Conservation (phyloP, 2,888 invertebrate genomes). For the Ganaspis brasiliensis region DNA sequence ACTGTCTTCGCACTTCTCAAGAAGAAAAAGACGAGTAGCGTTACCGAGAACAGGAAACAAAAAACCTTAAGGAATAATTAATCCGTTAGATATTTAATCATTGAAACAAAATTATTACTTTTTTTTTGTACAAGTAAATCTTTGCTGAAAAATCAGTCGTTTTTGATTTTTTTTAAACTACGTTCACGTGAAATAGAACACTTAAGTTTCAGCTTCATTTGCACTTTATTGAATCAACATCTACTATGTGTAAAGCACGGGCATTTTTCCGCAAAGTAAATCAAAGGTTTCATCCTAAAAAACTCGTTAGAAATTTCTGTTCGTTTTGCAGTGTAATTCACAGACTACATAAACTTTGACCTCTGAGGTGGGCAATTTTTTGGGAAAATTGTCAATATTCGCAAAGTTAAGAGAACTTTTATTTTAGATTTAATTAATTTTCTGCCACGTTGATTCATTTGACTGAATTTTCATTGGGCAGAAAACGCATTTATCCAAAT, state of each 20-base stretch:
- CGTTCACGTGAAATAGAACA: conserved; percentile 10
- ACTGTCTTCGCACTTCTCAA: background rate
- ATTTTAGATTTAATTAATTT: too few species aligned
- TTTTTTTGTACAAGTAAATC: background rate
- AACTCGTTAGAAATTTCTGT: conserved; percentile 22
- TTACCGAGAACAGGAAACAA: background rate
- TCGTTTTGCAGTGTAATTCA: background rate
- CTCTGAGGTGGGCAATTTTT: background rate
- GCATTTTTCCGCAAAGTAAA: conserved; percentile 21
- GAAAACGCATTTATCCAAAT: too few species aligned
- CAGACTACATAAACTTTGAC: conserved; percentile 19
- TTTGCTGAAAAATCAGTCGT: background rate
- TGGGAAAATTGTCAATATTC: background rate
- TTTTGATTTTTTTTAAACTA: conserved; percentile 8
- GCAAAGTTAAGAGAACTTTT: background rate
- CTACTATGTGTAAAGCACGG: background rate
- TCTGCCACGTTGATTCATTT: too few species aligned
- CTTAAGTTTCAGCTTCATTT: conserved; percentile 18
- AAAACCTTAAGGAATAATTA: too few species aligned
- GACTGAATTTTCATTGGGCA: too few species aligned
- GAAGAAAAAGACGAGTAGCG: background rate
- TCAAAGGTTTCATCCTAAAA: conserved; percentile 30
- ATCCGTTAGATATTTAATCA: too few species aligned
- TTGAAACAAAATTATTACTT: background rate
- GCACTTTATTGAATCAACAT: conserved; percentile 24